Percentiles rank a stretch among this genome's conserved stretches.
Evolutionary conservation across 1,140 invertebrate genomes (phyloP).

Genomic region (Telenomus remus): DNA sequence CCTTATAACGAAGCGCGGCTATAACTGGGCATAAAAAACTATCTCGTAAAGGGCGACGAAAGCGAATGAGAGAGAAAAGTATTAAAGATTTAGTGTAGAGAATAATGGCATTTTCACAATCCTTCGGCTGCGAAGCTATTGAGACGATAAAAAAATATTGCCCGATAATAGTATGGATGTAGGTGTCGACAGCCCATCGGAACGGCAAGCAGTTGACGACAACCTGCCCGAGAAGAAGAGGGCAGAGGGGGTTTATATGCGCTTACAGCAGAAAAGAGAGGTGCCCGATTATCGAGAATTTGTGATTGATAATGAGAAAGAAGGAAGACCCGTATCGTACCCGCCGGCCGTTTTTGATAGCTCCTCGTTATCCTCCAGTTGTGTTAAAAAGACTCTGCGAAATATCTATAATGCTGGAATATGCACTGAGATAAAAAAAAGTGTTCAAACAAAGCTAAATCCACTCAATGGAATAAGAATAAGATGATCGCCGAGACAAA

Average conservation of each 20-base stretch:
- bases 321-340: constrained; percentile 54
- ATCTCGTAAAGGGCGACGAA: constrained; percentile 45
- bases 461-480: constrained; percentile 45
- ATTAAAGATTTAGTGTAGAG: constrained; percentile 56
- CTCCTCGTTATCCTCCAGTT: constrained; percentile 56
- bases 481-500: constrained; percentile 46
- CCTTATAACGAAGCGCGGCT: constrained; percentile 37
- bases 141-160: constrained; percentile 60
- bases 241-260: constrained; percentile 22
- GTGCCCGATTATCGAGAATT: constrained; percentile 61
- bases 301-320: constrained; percentile 63
- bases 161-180: constrained; percentile 54
- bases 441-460: constrained; percentile 47
- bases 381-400: constrained; percentile 57
- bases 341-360: constrained; percentile 49
- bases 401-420: constrained; percentile 49
- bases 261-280: constrained; percentile 46
- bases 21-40: constrained; percentile 22
- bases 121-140: constrained; percentile 43
- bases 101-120: constrained; percentile 55
- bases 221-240: constrained; percentile 25
- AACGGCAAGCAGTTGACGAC: constrained; percentile 38
- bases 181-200: constrained; percentile 38
- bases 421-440: constrained; percentile 40
- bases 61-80: constrained; percentile 42